Percentiles rank a stretch among this genome's conserved stretches.
Conservation (phyloP, 1,140 invertebrate genomes). For the Drosophila nannoptera region DNA sequence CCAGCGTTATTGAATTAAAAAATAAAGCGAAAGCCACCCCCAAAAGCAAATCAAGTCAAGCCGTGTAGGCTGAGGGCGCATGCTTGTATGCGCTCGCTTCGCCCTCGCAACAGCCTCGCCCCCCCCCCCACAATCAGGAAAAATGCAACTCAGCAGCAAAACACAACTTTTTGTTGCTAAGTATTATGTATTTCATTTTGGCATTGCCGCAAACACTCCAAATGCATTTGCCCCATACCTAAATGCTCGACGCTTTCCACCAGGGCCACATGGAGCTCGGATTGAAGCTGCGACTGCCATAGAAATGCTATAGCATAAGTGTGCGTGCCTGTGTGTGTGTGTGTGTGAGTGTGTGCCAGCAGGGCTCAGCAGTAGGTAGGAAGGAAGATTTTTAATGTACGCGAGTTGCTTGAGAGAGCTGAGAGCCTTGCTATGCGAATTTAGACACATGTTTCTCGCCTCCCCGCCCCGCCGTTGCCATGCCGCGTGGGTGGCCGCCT, state of each 20-base stretch:
- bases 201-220: conserved; percentile 75
- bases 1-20: conserved; percentile 62
- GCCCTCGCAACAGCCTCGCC: background rate
- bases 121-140: conserved; percentile 1
- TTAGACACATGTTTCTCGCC: conserved; percentile 68
- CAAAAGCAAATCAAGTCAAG: background rate
- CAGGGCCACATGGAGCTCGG: conserved; percentile 1
- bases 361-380: background rate
- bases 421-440: conserved; percentile 57
- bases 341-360: conserved; percentile 8
- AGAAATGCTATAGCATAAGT: background rate
- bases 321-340: conserved; percentile 42
- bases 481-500: conserved; percentile 15
- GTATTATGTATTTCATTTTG: conserved; percentile 76
- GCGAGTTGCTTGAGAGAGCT: conserved; percentile 25
- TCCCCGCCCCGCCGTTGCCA: conserved; percentile 12
- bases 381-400: conserved; percentile 74
- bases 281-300: conserved; percentile 5
- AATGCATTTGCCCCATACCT: conserved; percentile 73
- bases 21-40: conserved; percentile 32
- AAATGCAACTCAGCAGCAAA: conserved; percentile 72
- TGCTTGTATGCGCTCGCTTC: conserved; percentile 3
- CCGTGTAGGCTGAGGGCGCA: background rate
- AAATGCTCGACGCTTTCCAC: conserved; percentile 19
- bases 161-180: conserved; percentile 65